Conservation (phyloP, 92 coral and sea anemone genomes). For the Palythoa caribaeorum region DNA sequence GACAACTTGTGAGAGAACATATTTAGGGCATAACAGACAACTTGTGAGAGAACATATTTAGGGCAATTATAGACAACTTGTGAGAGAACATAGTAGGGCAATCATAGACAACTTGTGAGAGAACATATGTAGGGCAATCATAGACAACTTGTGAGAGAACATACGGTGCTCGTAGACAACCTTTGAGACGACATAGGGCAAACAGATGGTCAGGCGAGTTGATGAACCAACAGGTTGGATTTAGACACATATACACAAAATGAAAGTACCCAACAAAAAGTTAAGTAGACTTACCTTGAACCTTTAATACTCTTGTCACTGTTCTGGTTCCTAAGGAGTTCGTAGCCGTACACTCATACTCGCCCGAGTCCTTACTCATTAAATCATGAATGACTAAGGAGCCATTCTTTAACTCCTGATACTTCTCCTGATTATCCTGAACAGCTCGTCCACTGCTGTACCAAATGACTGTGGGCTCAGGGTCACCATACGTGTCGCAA, state of each 20-base stretch:
- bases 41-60: too few species aligned
- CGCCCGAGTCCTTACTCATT: slow-evolving; percentile 79
- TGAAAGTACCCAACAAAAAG: neutral
- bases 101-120: too few species aligned
- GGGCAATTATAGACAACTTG: too few species aligned
- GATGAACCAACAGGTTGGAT: neutral
- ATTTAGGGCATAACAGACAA: too few species aligned
- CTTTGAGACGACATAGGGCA: too few species aligned
- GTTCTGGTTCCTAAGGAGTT: slow-evolving; percentile 78
- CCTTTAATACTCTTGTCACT: slow-evolving; percentile 74
- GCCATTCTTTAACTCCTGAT: slow-evolving; percentile 72
- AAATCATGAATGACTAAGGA: slow-evolving; percentile 77
- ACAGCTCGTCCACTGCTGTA: slow-evolving; percentile 80
- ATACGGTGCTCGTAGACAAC: neutral
- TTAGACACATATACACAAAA: too few species aligned
- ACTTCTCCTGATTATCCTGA: slow-evolving; percentile 61
- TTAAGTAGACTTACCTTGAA: slow-evolving; percentile 75
- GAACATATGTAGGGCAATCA: too few species aligned
- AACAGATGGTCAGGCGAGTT: too few species aligned
- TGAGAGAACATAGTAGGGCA: too few species aligned
- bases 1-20: too few species aligned
- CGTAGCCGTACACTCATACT: slow-evolving; percentile 86
- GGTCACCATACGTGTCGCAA: slow-evolving; percentile 90
- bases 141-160: neutral
- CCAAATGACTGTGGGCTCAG: slow-evolving; percentile 89